These are phyloP conservation scores for Chesias legatella DNA, from an alignment of 2,888 invertebrate genomes.

Conservation along the genomic window DNA sequence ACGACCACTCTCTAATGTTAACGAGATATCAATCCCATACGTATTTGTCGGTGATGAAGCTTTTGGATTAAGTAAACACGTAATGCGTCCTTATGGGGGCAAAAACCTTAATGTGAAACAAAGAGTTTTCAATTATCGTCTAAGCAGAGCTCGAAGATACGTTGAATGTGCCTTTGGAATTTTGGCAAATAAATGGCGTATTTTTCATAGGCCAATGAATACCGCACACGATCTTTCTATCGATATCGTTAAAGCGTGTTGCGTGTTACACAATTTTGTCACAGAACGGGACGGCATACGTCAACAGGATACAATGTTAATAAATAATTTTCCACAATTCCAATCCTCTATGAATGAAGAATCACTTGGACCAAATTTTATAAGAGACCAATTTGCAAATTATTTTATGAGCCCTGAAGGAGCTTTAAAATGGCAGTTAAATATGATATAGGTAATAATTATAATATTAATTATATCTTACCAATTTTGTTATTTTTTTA, in stretches of 20 bases:
- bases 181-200: conserved; percentile 5
- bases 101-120: conserved; percentile 9
- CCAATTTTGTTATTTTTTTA: conserved; percentile 25
- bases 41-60: conserved; percentile 20
- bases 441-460: conserved; percentile 20
- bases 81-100: conserved; percentile 22
- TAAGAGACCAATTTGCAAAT: conserved; percentile 32
- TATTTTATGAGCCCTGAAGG: conserved; percentile 28
- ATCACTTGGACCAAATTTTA: conserved; percentile 28
- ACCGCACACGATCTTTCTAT: too few relatives aligned
- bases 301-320: conserved; percentile 24
- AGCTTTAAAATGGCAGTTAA: too few relatives aligned
- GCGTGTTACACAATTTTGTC: conserved; percentile 28
- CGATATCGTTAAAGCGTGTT: too few relatives aligned
- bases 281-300: conserved; percentile 21
- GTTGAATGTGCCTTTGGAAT: conserved; percentile 26
- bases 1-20: conserved; percentile 13
- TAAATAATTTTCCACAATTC: conserved; percentile 26
- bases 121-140: conserved; percentile 22
- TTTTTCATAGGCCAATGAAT: not conserved
- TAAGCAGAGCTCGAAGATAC: conserved; percentile 19
- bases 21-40: conserved; percentile 17
- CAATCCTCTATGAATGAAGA: conserved; percentile 22
- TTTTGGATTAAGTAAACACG: conserved; percentile 13
- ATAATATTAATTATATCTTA: conserved; percentile 22